These are phyloP conservation scores for Alcedo quadribrachys DNA, from an alignment of 2,797 vertebrate genomes.

Conservation along the genomic window DNA sequence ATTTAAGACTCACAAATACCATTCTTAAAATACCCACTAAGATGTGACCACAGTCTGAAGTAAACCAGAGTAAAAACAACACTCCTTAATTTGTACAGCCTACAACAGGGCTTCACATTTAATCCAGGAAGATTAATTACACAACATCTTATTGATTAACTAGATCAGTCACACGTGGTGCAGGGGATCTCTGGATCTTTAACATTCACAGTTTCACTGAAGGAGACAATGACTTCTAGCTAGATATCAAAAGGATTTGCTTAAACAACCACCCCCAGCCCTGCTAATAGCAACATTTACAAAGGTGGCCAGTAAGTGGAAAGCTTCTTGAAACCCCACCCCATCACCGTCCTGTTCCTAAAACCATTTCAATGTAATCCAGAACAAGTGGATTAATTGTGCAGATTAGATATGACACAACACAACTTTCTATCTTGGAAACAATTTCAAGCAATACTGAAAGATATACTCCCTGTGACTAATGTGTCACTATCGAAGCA, in stretches of 20 bases:
- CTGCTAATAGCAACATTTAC: background rate
- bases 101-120: background rate
- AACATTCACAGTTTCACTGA: background rate
- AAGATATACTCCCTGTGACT: background rate
- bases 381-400: background rate
- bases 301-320: background rate
- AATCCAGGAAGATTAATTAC: background rate
- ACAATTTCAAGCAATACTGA: background rate
- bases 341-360: background rate
- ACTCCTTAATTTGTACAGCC: background rate
- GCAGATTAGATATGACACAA: background rate
- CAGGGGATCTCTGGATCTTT: background rate
- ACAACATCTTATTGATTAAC: background rate
- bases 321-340: background rate
- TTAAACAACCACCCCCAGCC: accelerated
- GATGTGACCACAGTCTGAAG: background rate
- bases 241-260: background rate
- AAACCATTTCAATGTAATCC: background rate
- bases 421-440: background rate
- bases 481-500: accelerated
- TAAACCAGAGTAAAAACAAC: background rate
- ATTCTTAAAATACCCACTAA: background rate
- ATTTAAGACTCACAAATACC: background rate
- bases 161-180: background rate
- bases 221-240: background rate